A percentile compares a stretch with the other conserved stretches of the same genome.
Conservation (phyloP, 2,888 invertebrate species). For the Steinernema hermaphroditum region DNA sequence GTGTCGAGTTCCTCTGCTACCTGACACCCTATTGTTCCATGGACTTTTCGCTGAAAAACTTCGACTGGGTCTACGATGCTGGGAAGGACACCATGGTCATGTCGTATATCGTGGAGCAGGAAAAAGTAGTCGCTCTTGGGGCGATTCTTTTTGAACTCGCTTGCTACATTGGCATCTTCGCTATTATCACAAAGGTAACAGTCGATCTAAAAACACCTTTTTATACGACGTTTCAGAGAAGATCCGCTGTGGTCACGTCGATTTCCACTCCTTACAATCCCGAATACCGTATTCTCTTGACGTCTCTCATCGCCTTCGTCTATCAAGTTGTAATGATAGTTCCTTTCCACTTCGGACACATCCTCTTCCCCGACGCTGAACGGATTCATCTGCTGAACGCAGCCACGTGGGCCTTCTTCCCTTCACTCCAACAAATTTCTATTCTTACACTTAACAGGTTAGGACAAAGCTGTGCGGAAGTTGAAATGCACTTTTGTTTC, state of each 20-base stretch:
- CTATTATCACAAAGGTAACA: background rate
- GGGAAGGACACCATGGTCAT: background rate
- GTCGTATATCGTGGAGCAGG: background rate
- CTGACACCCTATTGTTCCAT: background rate
- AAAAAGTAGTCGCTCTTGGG: background rate
- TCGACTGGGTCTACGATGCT: background rate
- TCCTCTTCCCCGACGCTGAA: background rate
- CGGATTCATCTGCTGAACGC: background rate
- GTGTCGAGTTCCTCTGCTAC: background rate
- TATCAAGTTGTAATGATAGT: conserved; percentile 5
- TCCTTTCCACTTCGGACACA: conserved; percentile 14
- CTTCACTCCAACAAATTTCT: conserved; percentile 8
- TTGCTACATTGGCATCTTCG: background rate
- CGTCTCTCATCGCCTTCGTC: background rate
- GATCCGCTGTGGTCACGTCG: background rate
- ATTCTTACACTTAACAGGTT: background rate
- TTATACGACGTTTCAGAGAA: background rate
- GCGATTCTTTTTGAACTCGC: background rate
- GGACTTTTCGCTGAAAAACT: background rate
- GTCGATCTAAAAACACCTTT: too few species aligned
- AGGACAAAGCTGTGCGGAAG: too few species aligned
- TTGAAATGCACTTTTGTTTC: too few species aligned
- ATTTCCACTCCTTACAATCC: background rate
- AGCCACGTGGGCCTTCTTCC: conserved; percentile 15
- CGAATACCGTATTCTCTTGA: background rate